phyloP scores from a whole-genome alignment of 2,797 vertebrate species.

The Acomys russatus region DNA sequence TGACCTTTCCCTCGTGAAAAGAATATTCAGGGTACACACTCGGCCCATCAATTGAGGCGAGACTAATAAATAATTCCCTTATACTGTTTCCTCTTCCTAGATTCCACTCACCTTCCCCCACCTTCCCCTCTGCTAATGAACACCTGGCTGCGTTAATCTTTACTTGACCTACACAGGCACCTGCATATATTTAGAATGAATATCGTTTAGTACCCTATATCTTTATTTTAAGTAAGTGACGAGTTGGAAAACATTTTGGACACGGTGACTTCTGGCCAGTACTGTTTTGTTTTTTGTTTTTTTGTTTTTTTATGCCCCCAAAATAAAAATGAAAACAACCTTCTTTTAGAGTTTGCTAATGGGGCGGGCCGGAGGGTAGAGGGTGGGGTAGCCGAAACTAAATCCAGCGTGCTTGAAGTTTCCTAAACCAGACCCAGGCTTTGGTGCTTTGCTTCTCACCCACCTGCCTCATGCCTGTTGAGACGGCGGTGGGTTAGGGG shows the following conservation, averaged over 20 bases:
- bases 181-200: neutral
- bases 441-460: neutral
- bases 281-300: too few species aligned
- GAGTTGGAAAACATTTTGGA: constrained; percentile 23
- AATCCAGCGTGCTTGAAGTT: neutral
- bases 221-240: constrained; percentile 38
- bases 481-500: neutral
- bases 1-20: neutral
- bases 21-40: neutral
- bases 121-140: constrained; percentile 6
- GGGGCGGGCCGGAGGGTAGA: neutral
- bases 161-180: neutral
- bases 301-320: constrained; percentile 39
- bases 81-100: constrained; percentile 50
- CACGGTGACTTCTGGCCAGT: constrained; percentile 31
- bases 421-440: constrained; percentile 4
- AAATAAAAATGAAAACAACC: constrained; percentile 61
- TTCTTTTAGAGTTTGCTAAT: constrained; percentile 46
- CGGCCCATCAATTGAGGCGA: neutral
- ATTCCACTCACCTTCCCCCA: neutral
- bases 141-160: neutral
- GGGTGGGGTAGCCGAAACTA: constrained; percentile 17
- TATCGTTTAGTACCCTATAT: neutral
- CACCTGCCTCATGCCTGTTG: neutral
- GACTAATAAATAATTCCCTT: neutral